A percentile compares a stretch with the other conserved stretches of the same genome.
phyloP scores from a whole-genome alignment of 23 tunicate genomes.

The Botrylloides violaceus region DNA sequence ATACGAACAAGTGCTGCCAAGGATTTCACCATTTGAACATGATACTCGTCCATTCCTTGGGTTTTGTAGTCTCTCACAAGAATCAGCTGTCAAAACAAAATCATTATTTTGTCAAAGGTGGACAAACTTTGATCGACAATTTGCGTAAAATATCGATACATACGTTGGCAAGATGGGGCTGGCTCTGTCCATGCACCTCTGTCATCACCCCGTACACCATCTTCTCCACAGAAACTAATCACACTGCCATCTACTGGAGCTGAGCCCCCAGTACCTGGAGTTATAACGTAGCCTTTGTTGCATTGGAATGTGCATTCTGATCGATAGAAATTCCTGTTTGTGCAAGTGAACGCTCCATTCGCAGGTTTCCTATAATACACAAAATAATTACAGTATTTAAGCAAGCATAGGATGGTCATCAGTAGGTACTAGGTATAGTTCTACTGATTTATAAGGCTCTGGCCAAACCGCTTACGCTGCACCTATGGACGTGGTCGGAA shows the following conservation, averaged over 20 bases:
- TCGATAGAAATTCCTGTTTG: constrained; percentile 27
- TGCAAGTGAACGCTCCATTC: constrained; percentile 44
- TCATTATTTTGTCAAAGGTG: too few relatives aligned
- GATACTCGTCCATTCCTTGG: constrained; percentile 17
- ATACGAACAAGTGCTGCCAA: constrained; percentile 20
- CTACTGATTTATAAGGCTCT: too few relatives aligned
- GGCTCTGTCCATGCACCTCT: constrained; percentile 44
- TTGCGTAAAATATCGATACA: too few relatives aligned
- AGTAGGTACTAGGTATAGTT: too few relatives aligned
- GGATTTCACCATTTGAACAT: constrained; percentile 8
- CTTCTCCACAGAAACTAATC: constrained; percentile 16
- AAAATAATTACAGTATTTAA: too few relatives aligned
- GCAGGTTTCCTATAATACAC: constrained; percentile 5
- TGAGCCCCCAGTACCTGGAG: constrained; percentile 18
- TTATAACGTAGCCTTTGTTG: constrained; percentile 38
- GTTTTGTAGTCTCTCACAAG: neutral
- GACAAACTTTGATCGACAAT: too few relatives aligned
- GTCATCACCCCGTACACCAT: constrained; percentile 12
- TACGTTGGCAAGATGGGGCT: constrained; percentile 26
- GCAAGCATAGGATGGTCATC: too few relatives aligned
- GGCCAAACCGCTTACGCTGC: too few relatives aligned
- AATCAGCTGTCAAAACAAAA: constrained; percentile 12
- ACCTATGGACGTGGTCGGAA: too few relatives aligned
- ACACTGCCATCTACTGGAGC: neutral
- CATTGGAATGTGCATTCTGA: constrained; percentile 63